A percentile compares a stretch with the other conserved stretches of the same genome.
Evolutionary conservation across 2,113 vertebrate genomes (phyloP).

Genomic region (Trematocara stigmaticum): DNA sequence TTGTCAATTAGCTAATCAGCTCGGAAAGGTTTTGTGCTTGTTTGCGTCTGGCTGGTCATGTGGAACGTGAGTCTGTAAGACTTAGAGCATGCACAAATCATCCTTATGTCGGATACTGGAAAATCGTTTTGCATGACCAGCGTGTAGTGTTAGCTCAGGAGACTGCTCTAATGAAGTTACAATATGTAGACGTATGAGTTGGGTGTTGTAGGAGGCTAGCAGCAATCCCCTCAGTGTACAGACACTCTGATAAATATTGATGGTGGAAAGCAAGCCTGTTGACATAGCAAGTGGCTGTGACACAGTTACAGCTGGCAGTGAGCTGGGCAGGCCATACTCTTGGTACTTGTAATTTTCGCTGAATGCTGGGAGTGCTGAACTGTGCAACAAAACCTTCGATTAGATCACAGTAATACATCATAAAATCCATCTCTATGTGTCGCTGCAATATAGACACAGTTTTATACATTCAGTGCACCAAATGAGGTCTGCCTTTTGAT

Average conservation of each 20-base stretch:
- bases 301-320: slow-evolving; percentile 32
- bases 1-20: neutral
- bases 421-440: slow-evolving; percentile 18
- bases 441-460: neutral
- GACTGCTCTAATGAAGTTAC: slow-evolving; percentile 18
- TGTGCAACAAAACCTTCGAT: slow-evolving; percentile 16
- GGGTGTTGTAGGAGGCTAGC: neutral
- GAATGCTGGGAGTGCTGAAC: slow-evolving; percentile 38
- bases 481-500: neutral
- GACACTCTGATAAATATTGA: slow-evolving; percentile 56
- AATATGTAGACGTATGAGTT: neutral
- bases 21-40: neutral
- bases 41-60: neutral
- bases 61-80: neutral
- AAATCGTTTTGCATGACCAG: neutral
- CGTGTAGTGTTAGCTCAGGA: neutral
- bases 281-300: slow-evolving; percentile 43
- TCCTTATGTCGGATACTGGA: neutral
- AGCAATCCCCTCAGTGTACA: neutral
- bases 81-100: neutral
- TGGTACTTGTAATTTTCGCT: slow-evolving; percentile 27
- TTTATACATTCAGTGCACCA: neutral
- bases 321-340: slow-evolving; percentile 8
- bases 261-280: slow-evolving; percentile 37
- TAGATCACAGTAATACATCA: slow-evolving; percentile 19